A percentile compares a stretch with the other conserved stretches of the same genome.
Evolutionary conservation across 2,888 invertebrate genomes (phyloP).

Genomic region (Tetranychus truncatus): DNA sequence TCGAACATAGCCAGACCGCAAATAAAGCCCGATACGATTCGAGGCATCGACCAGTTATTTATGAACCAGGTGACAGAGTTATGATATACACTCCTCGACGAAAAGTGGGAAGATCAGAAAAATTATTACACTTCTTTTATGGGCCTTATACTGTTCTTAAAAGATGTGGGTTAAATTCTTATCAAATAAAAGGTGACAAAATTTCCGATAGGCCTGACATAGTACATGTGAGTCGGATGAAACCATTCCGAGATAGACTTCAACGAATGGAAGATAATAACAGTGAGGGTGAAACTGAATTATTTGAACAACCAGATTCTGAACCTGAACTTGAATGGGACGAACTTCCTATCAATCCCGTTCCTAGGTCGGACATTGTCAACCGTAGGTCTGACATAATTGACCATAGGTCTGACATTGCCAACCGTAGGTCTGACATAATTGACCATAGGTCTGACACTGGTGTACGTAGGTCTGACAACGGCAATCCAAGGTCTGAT

Average conservation of each 20-base stretch:
- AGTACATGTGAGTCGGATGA: background rate
- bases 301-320: too few relatives aligned
- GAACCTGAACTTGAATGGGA: too few relatives aligned
- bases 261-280: background rate
- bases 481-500: too few relatives aligned
- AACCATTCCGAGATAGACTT: too few relatives aligned
- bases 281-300: too few relatives aligned
- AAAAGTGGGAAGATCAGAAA: conserved; percentile 12
- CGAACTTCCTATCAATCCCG: too few relatives aligned
- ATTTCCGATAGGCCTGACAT: background rate
- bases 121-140: conserved; percentile 12
- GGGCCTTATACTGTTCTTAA: conserved; percentile 12
- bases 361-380: too few relatives aligned
- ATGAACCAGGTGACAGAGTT: conserved; percentile 14
- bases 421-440: too few relatives aligned
- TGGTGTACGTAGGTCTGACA: too few relatives aligned
- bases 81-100: conserved; percentile 13
- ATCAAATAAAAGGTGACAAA: background rate
- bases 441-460: too few relatives aligned
- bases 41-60: background rate
- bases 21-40: background rate
- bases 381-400: too few relatives aligned
- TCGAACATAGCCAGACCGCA: background rate
- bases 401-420: too few relatives aligned
- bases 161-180: background rate